Evolutionary conservation across 1,140 invertebrate species (phyloP), one percentile per base, ranked within the genome.

Genomic region (Drosophila punjabiensis): DNA sequence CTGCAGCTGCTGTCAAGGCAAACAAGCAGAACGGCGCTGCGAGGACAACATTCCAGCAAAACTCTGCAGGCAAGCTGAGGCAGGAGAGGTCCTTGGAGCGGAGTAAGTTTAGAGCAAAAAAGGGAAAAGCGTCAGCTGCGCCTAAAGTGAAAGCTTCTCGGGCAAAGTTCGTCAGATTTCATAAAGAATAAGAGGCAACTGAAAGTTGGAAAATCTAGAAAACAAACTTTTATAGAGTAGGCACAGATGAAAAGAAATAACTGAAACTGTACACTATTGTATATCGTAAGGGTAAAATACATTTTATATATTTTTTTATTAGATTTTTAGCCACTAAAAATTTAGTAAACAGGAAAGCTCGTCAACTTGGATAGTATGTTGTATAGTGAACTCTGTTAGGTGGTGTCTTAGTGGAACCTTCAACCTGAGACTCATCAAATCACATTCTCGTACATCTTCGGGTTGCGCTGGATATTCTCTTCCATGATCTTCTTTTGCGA

Each of bases 401-500:
- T 6, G 41, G 9, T n/a, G 3, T 18, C 0, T 5, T 13, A 13
- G 30, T 24, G 9, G 4, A n/a, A 11, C 16, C n/a, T n/a, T 43
- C 41, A n/a, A 43, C 8, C 6, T 35, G 16, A 55, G 60, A 39
- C 18, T 4, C n/a, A 9, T 63, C 81, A 86, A 14, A 41, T 79
- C 4, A 93, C 82, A 70, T 92, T 87, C 58, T 92, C 80, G 59
- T 93, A 93, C 92, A 93, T 93, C 55, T 87, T 86, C 1, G 90
- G 92, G 65, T 93, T 93, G 8, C 85, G 74, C 18, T 83, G 76
- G 39, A 93, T 93, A 33, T 91, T 88, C 8, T 92, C 92, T 11
- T 93, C 91, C 91, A 93, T 93, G 11, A 78, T 66, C 39, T 81
- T 90, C 18, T 73, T 79, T 13, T 82, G 81, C 8, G 13, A 39